These are phyloP conservation scores for Carduelis carduelis DNA, from an alignment of 2,797 vertebrate genomes.

Conservation along the genomic window DNA sequence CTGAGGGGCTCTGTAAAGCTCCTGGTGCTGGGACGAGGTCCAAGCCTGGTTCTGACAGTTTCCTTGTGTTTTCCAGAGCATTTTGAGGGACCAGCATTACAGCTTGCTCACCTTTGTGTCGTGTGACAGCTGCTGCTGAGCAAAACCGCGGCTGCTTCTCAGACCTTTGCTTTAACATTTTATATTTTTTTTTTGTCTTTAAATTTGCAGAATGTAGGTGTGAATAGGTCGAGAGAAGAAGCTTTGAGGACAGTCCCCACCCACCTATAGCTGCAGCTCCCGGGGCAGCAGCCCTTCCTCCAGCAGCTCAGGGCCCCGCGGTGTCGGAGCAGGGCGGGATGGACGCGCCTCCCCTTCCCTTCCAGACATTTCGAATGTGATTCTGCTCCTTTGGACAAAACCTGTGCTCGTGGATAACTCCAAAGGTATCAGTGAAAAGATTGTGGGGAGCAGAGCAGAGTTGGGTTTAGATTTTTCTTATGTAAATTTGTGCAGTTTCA, in stretches of 20 bases:
- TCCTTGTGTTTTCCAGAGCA: background rate
- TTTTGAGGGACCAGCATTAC: background rate
- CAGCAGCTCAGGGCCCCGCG: constrained; percentile 24
- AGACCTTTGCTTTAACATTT: background rate
- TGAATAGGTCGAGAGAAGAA: constrained; percentile 82
- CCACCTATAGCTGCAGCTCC: constrained; percentile 77
- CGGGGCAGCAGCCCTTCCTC: background rate
- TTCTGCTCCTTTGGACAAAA: background rate
- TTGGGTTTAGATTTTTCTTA: background rate
- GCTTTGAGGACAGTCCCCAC: constrained; percentile 86
- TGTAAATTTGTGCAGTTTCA: constrained; percentile 25
- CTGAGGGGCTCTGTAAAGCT: background rate
- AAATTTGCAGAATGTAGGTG: constrained; percentile 81
- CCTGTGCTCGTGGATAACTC: background rate
- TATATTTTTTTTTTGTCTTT: background rate
- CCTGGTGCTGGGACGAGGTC: fast-evolving
- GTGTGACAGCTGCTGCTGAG: fast-evolving
- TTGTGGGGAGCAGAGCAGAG: background rate
- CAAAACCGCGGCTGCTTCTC: fast-evolving
- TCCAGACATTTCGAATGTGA: background rate
- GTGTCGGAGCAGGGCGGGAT: background rate
- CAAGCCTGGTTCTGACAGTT: background rate
- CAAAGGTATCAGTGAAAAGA: background rate
- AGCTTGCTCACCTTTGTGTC: background rate
- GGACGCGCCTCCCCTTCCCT: background rate